Evolutionary conservation across 2,113 vertebrate species (phyloP).

Genomic region (Neolamprologus tretocephalus): DNA sequence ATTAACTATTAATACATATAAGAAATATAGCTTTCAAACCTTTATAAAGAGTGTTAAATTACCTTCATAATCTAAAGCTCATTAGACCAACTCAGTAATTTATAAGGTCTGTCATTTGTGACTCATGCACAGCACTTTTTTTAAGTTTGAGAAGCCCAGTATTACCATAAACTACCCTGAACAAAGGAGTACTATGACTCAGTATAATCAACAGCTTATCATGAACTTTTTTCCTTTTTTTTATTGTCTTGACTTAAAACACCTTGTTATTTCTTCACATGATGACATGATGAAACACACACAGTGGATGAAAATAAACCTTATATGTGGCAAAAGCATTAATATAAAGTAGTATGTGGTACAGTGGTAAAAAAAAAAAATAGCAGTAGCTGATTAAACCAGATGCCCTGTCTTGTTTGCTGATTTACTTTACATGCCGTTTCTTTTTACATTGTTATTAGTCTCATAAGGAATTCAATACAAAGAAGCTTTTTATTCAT

Average conservation of each 20-base stretch:
- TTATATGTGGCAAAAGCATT: background rate
- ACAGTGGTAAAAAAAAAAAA: background rate
- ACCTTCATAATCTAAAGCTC: background rate
- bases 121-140: background rate
- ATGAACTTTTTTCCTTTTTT: background rate
- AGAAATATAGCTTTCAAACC: background rate
- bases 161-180: background rate
- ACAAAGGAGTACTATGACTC: background rate
- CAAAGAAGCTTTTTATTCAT: slow-evolving; percentile 11
- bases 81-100: background rate
- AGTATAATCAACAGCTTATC: background rate
- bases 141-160: background rate
- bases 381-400: background rate
- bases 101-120: background rate
- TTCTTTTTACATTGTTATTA: background rate
- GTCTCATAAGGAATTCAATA: slow-evolving; percentile 25
- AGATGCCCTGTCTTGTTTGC: background rate
- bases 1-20: background rate
- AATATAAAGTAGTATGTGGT: background rate
- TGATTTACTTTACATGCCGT: background rate
- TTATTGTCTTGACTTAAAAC: background rate
- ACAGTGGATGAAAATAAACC: background rate
- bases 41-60: background rate
- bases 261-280: background rate
- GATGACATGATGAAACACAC: background rate